Base-by-base conservation (phyloP, 2,888 invertebrate genomes). In the Diogma glabrata region DNA sequence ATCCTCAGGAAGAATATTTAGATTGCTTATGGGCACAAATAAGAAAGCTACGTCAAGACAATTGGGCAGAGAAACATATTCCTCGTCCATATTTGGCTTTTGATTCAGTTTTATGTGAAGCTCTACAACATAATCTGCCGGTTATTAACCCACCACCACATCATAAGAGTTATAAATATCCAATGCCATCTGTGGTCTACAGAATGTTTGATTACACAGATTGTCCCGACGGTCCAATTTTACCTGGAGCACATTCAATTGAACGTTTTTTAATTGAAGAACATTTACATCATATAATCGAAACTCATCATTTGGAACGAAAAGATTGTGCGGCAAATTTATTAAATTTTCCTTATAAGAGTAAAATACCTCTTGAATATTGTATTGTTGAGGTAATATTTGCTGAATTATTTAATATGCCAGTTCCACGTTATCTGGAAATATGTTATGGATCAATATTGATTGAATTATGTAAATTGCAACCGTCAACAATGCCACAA, bases 151-250 rank as follows among this genome's bases (percentile, higher is more conserved):
- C 95, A 10, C 95, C 96, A 4, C 87, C 92, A 0, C 96, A 97
- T 72, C 87, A 92, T 64, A 90, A 93, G 56, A 80, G 82, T 2
- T 87, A 86, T 63, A 75, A 78, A 20, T 99, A 99, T 71, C 97
- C 97, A 0, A 84, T 94, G 78, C 99, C 99, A 0, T 82, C 86
- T 65, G 92, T 93, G 2, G 86, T 96, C 30, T 97, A 94, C 70
- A 79, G 91, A 38, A 87, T 99, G 82, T 99, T 99, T 72, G 97
- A 97, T 69, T 95, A 97, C 67, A 95, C 96, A 0, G 99, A 99
- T 71, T 95, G 96, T 60, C 95, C 96, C 0, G 95, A 95, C 67
- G 90, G 81, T 0, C 87, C 89, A 0, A 82, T 87, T 43, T 72
- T 99, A 51, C 99, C 99, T 0, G 96, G 95, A 28, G 88, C 91